Conservation (phyloP, 64 coral and sea anemone species). For the Trachythela sp. region DNA sequence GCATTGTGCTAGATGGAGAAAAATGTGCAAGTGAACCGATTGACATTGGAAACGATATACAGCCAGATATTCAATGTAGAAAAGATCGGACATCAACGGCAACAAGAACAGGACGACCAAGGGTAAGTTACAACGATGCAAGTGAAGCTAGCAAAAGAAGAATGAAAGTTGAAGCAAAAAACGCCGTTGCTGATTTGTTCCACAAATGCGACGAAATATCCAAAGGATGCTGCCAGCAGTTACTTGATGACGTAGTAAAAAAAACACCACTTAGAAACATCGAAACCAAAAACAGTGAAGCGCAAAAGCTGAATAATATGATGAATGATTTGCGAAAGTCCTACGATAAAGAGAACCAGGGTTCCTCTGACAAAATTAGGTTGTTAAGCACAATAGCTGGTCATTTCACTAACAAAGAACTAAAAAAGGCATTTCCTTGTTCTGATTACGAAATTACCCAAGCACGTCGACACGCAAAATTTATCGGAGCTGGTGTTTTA, state of each 20-base stretch:
- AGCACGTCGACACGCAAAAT: constrained; percentile 1
- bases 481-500: constrained; percentile 1
- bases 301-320: background rate
- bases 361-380: background rate
- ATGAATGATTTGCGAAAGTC: background rate
- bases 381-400: constrained; percentile 19
- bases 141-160: background rate
- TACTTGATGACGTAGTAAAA: background rate
- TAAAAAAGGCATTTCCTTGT: constrained; percentile 20
- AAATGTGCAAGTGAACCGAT: too few relatives aligned
- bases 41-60: too few relatives aligned
- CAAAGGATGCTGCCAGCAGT: background rate
- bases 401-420: constrained; percentile 15
- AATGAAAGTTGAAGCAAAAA: background rate
- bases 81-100: background rate
- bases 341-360: background rate
- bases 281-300: background rate
- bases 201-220: background rate
- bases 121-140: background rate
- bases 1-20: background rate
- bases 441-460: constrained; percentile 25
- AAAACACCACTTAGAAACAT: background rate
- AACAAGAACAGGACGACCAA: background rate
- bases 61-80: too few relatives aligned
- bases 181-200: background rate